Conservation (phyloP, 2,113 vertebrate genomes). For the Perognathus longimembris region DNA sequence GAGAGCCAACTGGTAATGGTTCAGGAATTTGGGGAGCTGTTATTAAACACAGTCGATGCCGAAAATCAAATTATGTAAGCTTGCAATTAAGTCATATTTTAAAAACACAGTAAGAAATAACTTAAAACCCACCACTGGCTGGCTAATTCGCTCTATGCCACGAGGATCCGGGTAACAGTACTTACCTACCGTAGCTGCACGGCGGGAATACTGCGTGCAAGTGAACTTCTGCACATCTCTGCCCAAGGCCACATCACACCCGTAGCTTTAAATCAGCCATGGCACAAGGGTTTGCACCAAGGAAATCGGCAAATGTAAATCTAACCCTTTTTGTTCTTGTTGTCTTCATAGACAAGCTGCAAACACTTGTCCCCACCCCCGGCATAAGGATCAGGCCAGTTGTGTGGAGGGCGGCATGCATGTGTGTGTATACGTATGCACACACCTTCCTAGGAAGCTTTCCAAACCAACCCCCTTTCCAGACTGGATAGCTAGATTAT, state of each 20-base stretch:
- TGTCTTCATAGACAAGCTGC: not conserved
- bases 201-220: rapidly evolving
- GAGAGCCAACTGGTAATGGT: not conserved
- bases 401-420: not conserved
- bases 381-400: not conserved
- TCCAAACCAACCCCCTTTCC: not conserved
- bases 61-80: not conserved
- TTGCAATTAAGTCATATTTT: not conserved
- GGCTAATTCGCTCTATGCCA: not conserved
- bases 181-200: rapidly evolving
- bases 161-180: not conserved
- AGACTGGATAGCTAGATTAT: not conserved
- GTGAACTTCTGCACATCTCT: rapidly evolving
- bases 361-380: not conserved
- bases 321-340: too few relatives aligned
- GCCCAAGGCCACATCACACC: not conserved
- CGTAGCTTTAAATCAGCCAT: not conserved
- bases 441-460: not conserved
- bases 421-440: not conserved
- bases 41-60: not conserved
- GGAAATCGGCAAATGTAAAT: not conserved
- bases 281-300: not conserved
- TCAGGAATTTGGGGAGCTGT: not conserved
- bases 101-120: not conserved
- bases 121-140: not conserved